Evolutionary conservation across 1,140 invertebrate genomes (phyloP).

Genomic region (Cydia splendana): DNA sequence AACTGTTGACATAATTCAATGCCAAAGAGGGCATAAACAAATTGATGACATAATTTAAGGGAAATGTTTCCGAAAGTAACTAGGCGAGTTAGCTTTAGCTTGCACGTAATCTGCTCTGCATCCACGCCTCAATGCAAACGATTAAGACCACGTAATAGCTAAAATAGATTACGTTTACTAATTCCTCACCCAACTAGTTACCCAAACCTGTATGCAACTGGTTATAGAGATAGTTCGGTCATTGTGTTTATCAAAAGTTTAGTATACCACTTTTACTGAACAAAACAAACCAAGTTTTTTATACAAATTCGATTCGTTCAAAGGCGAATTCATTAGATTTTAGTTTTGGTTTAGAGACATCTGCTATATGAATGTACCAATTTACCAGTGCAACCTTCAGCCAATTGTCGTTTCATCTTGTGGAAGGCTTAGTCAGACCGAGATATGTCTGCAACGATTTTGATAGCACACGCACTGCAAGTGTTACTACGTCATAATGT

Average conservation of each 20-base stretch:
- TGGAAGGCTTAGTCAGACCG: no score
- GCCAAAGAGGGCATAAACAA: slow-evolving; percentile 39
- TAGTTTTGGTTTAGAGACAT: no score
- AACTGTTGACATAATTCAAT: slow-evolving; percentile 36
- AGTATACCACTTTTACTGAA: not conserved
- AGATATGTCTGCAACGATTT: no score
- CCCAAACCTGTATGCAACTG: slow-evolving; percentile 17
- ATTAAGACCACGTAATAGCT: slow-evolving; percentile 52
- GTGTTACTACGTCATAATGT: no score
- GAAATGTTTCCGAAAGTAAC: slow-evolving; percentile 64
- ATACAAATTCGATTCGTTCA: no score
- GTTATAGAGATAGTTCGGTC: slow-evolving; percentile 23
- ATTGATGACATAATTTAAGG: slow-evolving; percentile 41
- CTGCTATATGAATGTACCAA: no score
- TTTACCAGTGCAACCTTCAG: no score
- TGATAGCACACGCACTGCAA: no score
- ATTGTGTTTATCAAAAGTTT: slow-evolving; percentile 13
- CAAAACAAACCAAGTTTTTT: no score
- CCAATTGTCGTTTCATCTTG: no score
- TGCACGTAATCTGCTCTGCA: slow-evolving; percentile 47
- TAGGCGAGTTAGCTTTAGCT: slow-evolving; percentile 41
- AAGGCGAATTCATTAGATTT: no score
- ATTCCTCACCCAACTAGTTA: slow-evolving; percentile 27
- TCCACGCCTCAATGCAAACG: slow-evolving; percentile 54
- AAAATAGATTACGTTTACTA: slow-evolving; percentile 50